A percentile compares a stretch with the other conserved stretches of the same genome.
Evolutionary conservation across 2,113 vertebrate genomes (phyloP).

Genomic region (Meles meles): DNA sequence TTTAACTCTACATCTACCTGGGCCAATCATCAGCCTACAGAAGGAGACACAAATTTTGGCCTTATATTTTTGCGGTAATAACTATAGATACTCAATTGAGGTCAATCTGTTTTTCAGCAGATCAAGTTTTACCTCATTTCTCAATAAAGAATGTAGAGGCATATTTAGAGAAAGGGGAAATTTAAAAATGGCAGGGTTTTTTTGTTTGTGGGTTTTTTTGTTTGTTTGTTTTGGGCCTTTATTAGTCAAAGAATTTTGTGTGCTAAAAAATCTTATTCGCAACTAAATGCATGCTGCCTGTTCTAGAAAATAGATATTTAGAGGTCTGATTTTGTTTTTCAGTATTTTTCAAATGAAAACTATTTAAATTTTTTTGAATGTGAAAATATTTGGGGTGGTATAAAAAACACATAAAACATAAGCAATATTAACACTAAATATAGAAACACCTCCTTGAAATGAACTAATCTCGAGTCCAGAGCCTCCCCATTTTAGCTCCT

Average conservation of each 20-base stretch:
- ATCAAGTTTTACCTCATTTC: slow-evolving; percentile 22
- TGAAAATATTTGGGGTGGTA: not conserved
- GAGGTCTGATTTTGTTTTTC: not conserved
- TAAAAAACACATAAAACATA: not conserved
- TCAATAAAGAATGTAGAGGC: not conserved
- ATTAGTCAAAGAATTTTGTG: not conserved
- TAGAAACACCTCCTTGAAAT: not conserved
- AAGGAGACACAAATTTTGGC: not conserved
- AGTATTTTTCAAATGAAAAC: slow-evolving; percentile 12
- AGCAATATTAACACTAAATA: not conserved
- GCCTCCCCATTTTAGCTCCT: not conserved
- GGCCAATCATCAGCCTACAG: not conserved
- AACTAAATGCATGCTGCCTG: not conserved
- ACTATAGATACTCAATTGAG: not conserved
- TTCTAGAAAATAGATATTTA: slow-evolving; percentile 12
- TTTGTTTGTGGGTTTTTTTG: not conserved
- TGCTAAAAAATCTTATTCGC: not conserved
- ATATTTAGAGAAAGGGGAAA: not conserved
- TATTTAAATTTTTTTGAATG: not conserved
- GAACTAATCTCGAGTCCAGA: not conserved
- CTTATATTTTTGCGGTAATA: not conserved
- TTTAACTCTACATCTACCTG: not conserved
- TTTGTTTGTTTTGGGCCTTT: not conserved
- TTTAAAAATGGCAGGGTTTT: not conserved
- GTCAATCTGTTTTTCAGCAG: not conserved